Base-by-base conservation (phyloP, 2,797 vertebrate species). In the Sebastes glaucus region DNA sequence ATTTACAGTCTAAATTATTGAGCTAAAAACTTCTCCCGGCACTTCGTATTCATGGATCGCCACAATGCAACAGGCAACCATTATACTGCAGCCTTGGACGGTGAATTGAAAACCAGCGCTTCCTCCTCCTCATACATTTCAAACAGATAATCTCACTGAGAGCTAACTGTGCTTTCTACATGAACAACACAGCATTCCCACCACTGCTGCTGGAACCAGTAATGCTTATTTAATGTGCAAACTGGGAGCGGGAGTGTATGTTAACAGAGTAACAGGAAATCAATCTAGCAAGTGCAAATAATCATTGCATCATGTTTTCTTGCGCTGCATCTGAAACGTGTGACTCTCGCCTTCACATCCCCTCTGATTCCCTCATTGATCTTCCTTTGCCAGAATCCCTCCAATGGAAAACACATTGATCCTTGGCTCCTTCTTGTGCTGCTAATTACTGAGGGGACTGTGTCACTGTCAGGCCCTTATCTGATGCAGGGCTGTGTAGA, bases 371-470 rank as follows among this genome's bases (percentile, higher is more conserved):
- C 67, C 22, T 68, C 81, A 93, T 93, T 89, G 91, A 93, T 92
- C 88, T 78, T 46, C 60, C 78, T 77, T 88, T 84, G 74, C 82
- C 73, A 81, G 89, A 88, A 86, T 89, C 88, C 87, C 78, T 88
- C 88, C 87, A 76, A 79, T 89, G 83, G 89, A 91, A 92, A 95
- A 90, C 88, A 82, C 91, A 93, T 93, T 91, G 94, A 95, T 94
- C 92, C 88, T 89, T 87, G 89, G 89, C 87, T 93, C 70, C 91
- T 87, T 83, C 88, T 89, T 85, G 82, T 87, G 80, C 92, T 86
- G 90, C 92, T 95, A 95, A 95, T 95, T 94, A 94, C 92, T 82
- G 91, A 85, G 84, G 90, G 87, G 89, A 90, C 91, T 81, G 90
- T 93, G 93, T 93, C 91, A 88, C 89, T 92, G 93, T 89, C 87